Conservation (phyloP, 2,888 invertebrate species). For the Oithona nana region DNA sequence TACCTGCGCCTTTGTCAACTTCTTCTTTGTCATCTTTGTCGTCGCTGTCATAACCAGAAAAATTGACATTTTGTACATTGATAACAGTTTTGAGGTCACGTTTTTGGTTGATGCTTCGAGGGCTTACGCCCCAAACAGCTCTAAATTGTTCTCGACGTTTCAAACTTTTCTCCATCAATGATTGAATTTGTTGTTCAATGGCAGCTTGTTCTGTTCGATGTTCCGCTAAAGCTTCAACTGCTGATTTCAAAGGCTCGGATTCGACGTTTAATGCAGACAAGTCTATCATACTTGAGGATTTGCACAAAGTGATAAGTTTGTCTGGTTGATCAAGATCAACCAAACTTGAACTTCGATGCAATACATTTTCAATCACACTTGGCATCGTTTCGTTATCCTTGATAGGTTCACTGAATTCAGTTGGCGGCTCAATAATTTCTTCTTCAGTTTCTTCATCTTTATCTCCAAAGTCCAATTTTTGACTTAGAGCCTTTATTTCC, state of each 20-base stretch:
- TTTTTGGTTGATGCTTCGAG: neutral
- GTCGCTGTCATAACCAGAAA: neutral
- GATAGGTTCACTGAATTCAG: too few species aligned
- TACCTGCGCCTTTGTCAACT: neutral
- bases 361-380: too few species aligned
- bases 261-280: neutral
- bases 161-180: neutral
- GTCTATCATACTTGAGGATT: neutral
- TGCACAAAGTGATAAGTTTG: neutral
- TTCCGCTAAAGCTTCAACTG: neutral
- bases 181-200: neutral
- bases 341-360: neutral
- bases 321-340: neutral
- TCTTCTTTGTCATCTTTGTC: neutral
- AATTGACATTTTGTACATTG: neutral
- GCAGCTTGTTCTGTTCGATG: neutral
- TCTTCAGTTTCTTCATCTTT: neutral
- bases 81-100: neutral
- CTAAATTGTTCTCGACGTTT: neutral
- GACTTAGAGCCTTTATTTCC: neutral
- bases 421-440: neutral
- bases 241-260: neutral
- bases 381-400: too few species aligned
- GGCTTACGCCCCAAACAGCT: constrained; percentile 6
- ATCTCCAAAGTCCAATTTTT: neutral